Evolutionary conservation across 1,140 invertebrate genomes (phyloP).

Genomic region (Aethina tumida): DNA sequence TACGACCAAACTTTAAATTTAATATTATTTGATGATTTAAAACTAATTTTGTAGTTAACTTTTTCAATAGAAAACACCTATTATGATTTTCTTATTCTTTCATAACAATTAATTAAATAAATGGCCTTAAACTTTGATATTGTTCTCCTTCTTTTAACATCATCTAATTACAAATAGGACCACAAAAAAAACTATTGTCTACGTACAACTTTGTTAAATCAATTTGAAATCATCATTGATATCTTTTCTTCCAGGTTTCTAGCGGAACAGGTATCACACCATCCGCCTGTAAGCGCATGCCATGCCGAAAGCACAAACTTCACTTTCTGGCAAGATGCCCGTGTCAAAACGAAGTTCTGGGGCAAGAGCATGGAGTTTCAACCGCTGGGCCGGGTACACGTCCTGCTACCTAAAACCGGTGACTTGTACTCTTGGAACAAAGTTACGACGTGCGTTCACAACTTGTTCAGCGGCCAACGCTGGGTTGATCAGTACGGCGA

Average conservation of each 20-base stretch:
- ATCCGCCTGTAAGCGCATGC: slow-evolving; percentile 77
- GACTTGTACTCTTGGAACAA: slow-evolving; percentile 79
- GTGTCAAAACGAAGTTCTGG: slow-evolving; percentile 85
- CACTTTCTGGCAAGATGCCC: slow-evolving; percentile 69
- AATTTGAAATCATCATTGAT: no score
- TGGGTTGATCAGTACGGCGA: slow-evolving; percentile 86
- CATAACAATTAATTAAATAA: no score
- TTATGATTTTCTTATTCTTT: no score
- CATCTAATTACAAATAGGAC: no score
- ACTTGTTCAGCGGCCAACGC: slow-evolving; percentile 69
- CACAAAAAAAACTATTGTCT: no score
- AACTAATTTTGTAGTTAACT: no score
- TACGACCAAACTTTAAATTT: no score
- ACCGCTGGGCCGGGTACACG: slow-evolving; percentile 56
- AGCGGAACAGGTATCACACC: slow-evolving; percentile 73
- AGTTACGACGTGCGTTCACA: slow-evolving; percentile 81
- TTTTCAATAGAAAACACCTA: no score
- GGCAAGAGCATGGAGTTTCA: slow-evolving; percentile 86
- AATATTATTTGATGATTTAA: no score
- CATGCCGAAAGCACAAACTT: slow-evolving; percentile 70
- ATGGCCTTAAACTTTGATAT: no score
- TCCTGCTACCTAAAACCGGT: slow-evolving; percentile 41
- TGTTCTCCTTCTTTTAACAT: no score
- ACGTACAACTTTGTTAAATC: no score
- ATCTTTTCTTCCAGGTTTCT: slow-evolving; percentile 44